A percentile compares a stretch with the other conserved stretches of the same genome.
These are phyloP conservation scores for Apogon hyalosoma DNA, from an alignment of 2,797 vertebrate genomes.

Conservation along the genomic window DNA sequence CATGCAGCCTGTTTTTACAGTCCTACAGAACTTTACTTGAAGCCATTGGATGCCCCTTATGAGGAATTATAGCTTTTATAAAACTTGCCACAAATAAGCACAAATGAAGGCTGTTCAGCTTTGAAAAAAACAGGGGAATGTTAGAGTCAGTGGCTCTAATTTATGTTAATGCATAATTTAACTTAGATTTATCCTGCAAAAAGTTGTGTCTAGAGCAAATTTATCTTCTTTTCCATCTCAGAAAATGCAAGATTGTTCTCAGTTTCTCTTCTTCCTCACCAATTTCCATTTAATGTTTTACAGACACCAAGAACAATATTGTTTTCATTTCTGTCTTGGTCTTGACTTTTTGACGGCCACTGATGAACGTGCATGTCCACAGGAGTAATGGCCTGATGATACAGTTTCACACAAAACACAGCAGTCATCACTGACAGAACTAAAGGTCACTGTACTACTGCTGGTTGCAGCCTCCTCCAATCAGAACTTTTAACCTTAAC, in stretches of 20 bases:
- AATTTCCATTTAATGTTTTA: not conserved
- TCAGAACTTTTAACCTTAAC: constrained; percentile 12
- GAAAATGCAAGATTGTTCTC: no score
- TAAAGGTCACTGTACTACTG: constrained; percentile 20
- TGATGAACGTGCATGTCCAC: not conserved
- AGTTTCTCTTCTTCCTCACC: no score
- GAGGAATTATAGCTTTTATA: not conserved
- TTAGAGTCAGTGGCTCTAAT: not conserved
- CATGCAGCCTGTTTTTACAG: not conserved
- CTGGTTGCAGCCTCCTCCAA: constrained; percentile 16
- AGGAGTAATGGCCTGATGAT: not conserved
- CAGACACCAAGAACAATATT: no score
- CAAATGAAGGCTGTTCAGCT: not conserved
- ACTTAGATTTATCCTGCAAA: not conserved
- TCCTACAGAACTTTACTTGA: not conserved
- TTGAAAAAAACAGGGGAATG: constrained; percentile 13
- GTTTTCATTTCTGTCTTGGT: no score
- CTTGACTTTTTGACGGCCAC: not conserved
- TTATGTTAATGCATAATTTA: not conserved
- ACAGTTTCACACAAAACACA: constrained; percentile 9
- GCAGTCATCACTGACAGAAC: not conserved
- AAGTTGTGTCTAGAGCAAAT: not conserved
- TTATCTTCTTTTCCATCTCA: no score
- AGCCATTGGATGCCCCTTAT: not conserved
- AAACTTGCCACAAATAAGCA: constrained; percentile 4